Base-by-base conservation (phyloP, 1,140 invertebrate genomes). In the Micrasema minimum region DNA sequence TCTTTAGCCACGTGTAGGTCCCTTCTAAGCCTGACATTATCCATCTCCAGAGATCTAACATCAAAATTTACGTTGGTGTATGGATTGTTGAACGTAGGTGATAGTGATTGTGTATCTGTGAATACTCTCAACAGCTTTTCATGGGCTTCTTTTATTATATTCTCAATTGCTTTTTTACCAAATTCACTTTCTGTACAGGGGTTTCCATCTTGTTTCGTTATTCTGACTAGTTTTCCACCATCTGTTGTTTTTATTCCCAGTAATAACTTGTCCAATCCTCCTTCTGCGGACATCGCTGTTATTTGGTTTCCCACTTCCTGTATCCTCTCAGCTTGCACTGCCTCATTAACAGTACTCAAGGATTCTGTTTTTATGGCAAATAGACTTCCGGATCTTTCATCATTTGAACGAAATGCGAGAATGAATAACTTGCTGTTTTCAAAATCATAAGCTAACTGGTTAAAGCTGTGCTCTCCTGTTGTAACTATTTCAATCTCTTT, bases 401-500 rank as follows among this genome's bases (percentile, higher is more conserved):
- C 46, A 7, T 31, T 2, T 18, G 53, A 31, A 23, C 20, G 26
- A 37, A 59, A 69, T 10, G 66, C 14, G 2, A 69, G 53, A 35
- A 69, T 69, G 11, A 69, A 22, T 59, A 69, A n/a, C 37, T 20
- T 37, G 10, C 45, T 61, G 2, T 3, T 23, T 48, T 48, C 43
- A 2, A 35, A 35, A 46, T 69, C 66, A 1, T 46, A 46, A 18
- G 41, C 66, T 18, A 53, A 23, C n/a, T 69, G 66, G 14, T 59
- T 69, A 38, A 35, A 46, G 37, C 66, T 69, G 38, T 46, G 31
- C 3, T 43, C 41, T 69, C 55, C 66, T 11, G 66, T 59, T 18
- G 66, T 69, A 10, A 69, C 10, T 10, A 69, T 69, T 35, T 69
- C 66, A 37, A 69, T 59, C 22, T 61, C 43, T 35, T 43, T 67